Conservation (phyloP, 2,113 vertebrate species). For the Odontophorus gujanensis region DNA sequence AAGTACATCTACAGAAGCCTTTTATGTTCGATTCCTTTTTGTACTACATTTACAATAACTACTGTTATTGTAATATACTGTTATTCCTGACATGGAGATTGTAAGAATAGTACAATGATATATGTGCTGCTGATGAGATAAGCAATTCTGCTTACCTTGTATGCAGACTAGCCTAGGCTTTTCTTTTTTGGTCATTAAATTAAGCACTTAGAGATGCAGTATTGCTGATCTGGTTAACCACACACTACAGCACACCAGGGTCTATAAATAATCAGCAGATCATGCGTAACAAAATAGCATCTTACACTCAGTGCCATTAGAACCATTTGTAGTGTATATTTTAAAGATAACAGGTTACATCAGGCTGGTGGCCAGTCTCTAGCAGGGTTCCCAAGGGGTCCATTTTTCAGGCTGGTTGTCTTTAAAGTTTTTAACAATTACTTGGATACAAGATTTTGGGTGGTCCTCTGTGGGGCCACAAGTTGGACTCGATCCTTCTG, state of each 20-base stretch:
- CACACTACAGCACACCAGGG: fast-evolving
- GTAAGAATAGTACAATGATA: neutral
- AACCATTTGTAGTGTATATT: neutral
- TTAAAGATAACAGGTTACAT: neutral
- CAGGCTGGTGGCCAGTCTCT: neutral
- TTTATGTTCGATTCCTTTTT: neutral
- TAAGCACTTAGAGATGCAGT: neutral
- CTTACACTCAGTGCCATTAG: neutral
- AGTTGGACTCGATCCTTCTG: neutral
- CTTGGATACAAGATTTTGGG: neutral
- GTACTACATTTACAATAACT: neutral
- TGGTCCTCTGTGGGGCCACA: neutral
- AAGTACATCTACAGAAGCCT: neutral
- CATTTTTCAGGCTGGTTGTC: neutral
- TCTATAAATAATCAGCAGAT: constrained; percentile 3
- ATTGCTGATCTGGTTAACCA: neutral
- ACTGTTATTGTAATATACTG: neutral
- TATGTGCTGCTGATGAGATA: neutral
- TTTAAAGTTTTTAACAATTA: neutral
- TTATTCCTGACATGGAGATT: neutral
- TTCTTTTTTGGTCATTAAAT: neutral
- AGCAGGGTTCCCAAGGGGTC: neutral
- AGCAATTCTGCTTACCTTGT: neutral
- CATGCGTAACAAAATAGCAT: neutral
- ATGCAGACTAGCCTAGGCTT: neutral